Conservation (phyloP, 2,797 vertebrate genomes). For the Merluccius polli region DNA sequence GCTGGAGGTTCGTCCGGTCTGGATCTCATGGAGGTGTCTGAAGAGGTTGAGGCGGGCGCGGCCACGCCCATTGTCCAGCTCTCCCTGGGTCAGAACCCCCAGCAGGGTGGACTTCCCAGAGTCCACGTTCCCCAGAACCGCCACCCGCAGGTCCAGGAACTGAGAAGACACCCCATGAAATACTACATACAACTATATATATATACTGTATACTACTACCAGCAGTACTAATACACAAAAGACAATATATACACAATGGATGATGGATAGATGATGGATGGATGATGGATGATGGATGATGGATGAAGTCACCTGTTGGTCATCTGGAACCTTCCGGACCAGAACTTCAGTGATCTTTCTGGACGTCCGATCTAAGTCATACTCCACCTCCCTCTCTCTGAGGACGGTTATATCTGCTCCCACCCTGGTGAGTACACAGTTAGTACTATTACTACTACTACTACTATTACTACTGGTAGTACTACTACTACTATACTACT, state of each 20-base stretch:
- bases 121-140: conserved; percentile 87
- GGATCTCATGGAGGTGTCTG: conserved; percentile 88
- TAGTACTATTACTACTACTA: background rate
- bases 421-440: conserved; percentile 70
- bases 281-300: background rate
- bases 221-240: too few species aligned
- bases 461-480: background rate
- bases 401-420: conserved; percentile 94
- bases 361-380: conserved; percentile 80
- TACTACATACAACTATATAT: background rate
- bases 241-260: too few species aligned
- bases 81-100: conserved; percentile 86
- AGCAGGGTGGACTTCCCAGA: conserved; percentile 88
- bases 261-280: background rate
- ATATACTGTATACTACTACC: background rate
- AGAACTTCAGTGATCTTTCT: conserved; percentile 92
- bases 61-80: conserved; percentile 85
- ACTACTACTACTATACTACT: background rate
- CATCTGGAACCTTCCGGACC: conserved; percentile 94
- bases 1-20: conserved; percentile 86
- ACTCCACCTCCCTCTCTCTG: conserved; percentile 88
- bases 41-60: conserved; percentile 87
- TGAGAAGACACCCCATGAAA: conserved; percentile 34
- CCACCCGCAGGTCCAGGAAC: conserved; percentile 87
- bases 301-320: conserved; percentile 82